Evolutionary conservation across 2,113 vertebrate genomes (phyloP), one percentile per base, ranked within the genome.

Genomic region (Mastomys coucha): DNA sequence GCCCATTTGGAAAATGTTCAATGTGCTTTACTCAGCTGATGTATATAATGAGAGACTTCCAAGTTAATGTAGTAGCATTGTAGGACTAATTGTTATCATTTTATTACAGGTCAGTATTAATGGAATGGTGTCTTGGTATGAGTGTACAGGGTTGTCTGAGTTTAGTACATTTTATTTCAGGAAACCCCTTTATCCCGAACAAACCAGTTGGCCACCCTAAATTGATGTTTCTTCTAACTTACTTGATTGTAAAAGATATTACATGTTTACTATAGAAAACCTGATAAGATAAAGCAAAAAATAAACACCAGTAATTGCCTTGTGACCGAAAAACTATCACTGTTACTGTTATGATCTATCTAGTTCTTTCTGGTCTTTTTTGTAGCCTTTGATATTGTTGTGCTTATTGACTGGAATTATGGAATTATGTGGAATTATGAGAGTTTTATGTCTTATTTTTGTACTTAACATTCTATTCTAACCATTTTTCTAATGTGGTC

Each of bases 401-500:
- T 56, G 7, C 77, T 75, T 76, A 73, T 60, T 88, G 88, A 60
- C 51, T 82, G 56, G 58, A 75, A 82, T 88, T 94, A 36, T 51
- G 39, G 49, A 31, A 33, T 91, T n/a, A n/a, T n/a, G n/a, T 82
- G 56, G 58, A 75, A 82, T 88, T 94, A 36, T 51, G 39, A 85
- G 26, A 86, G 75, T 53, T 91, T 82, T 91, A 60, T 94, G 31
- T 72, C 12, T 42, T 76, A 60, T 65, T 78, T 78, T 93, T 88
- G 1, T 31, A 51, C 6, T 42, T 73, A 53, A 17, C 24, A 56
- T 75, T 26, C 45, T 93, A 49, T 58, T 45, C 14, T 80, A 58
- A 31, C 58, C 13, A 75, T 91, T 91, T 94, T 75, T 39, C 13
- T 31, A 22, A 13, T 65, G 7, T 78, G 17, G 75, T 58, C 53